Evolutionary conservation across 2,797 vertebrate species (phyloP), one percentile per base, ranked within the genome.

Genomic region (Pelodytes ibericus): DNA sequence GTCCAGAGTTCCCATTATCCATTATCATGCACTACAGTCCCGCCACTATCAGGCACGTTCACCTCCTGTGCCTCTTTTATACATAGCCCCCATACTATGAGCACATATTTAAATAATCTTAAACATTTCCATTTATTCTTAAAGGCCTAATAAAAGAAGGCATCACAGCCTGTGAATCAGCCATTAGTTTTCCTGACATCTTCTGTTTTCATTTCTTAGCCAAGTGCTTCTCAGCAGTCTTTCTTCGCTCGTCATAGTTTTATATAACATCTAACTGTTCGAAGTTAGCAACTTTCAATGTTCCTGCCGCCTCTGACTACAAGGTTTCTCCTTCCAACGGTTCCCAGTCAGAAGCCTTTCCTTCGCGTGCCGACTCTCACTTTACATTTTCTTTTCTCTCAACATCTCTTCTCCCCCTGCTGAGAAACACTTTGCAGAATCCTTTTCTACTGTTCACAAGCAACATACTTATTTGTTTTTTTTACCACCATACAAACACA

Each of bases 401-500:
- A 33, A 65, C 10, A 41, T 4, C 67, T 75, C 6, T 81, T 84
- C 72, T 66, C n/a, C 59, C 74, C 65, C 74, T 69, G 65, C 66
- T 74, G 62, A 53, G 7, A 3, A 7, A 10, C 0, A 64, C 26
- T 77, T 8, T 27, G 47, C 44, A 65, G n/a, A 68, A 13, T 72
- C 62, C 71, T 74, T 59, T 24, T 75, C 18, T 75, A 15, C 18
- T 49, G 18, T 73, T 61, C 27, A 10, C 8, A 13, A 66, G 51
- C 20, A 61, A 77, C 56, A 57, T 59, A 80, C 75, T 30, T 62
- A 26, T 79, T 25, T 72, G 78, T 56, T 74, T 29, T 80, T n/a
- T 86, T 83, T 80, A 66, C 74, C 70, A 74, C 6, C 56, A 61
- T 1, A 0, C 66, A 81, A 77, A 81, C 36, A 77, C 61, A 76